phyloP scores from a whole-genome alignment of 2,797 vertebrate genomes.

The Mus caroli region DNA sequence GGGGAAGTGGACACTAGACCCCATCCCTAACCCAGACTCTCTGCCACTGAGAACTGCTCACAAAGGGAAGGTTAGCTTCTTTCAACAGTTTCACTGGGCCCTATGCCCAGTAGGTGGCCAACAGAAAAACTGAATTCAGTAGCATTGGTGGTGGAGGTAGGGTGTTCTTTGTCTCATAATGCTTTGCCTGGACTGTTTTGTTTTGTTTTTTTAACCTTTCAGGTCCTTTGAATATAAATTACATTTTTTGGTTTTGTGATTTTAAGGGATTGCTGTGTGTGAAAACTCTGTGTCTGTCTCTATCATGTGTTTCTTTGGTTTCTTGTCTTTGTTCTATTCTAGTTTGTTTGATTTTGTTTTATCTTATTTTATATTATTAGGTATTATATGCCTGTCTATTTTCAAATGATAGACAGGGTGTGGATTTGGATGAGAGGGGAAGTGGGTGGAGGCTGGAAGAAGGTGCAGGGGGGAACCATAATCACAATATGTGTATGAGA shows the following conservation, averaged over 20 bases:
- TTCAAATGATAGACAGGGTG: neutral
- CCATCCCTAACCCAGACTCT: neutral
- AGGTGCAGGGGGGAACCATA: neutral
- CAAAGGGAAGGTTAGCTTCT: neutral
- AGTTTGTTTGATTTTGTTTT: neutral
- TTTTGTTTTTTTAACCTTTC: neutral
- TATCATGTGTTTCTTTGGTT: neutral
- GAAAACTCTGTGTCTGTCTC: neutral
- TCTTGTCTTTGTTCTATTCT: neutral
- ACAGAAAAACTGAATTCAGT: neutral
- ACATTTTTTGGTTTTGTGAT: neutral
- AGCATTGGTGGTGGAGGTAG: no score
- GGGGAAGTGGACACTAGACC: neutral
- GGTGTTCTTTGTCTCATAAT: neutral
- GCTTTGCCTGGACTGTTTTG: neutral
- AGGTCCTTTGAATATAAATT: neutral
- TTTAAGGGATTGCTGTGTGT: neutral
- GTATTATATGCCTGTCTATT: neutral
- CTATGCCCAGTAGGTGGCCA: neutral
- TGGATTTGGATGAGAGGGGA: neutral
- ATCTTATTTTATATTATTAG: neutral
- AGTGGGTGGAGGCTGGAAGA: neutral
- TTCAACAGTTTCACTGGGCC: neutral
- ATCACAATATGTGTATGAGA: neutral
- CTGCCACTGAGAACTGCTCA: neutral